A percentile compares a stretch with the other conserved stretches of the same genome.
Conservation (phyloP, 2,888 invertebrate genomes). For the Ptycholaimellus sp. region DNA sequence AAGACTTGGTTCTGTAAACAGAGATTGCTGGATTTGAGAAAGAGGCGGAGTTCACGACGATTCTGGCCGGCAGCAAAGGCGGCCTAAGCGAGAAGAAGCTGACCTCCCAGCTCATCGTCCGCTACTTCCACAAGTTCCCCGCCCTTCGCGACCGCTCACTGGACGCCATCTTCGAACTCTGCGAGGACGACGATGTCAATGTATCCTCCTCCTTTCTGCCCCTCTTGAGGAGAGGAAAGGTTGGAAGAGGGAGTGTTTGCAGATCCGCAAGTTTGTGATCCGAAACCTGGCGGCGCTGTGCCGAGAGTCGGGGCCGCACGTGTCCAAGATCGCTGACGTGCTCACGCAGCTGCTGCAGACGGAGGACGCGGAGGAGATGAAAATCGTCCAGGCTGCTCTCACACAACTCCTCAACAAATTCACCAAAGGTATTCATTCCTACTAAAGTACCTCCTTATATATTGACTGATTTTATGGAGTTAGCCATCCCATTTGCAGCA, state of each 20-base stretch:
- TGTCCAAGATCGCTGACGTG: constrained; percentile 65
- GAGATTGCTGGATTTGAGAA: no score
- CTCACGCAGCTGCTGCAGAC: constrained; percentile 66
- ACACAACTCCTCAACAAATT: constrained; percentile 40
- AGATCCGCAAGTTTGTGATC: constrained; percentile 81
- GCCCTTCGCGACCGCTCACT: constrained; percentile 57
- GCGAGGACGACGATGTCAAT: constrained; percentile 74
- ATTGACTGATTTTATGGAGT: no score
- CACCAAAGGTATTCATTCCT: constrained; percentile 25
- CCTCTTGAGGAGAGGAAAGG: not conserved
- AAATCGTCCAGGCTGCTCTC: constrained; percentile 56
- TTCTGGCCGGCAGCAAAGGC: constrained; percentile 64
- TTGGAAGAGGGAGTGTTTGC: constrained; percentile 7
- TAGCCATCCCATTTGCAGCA: no score
- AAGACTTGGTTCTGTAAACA: constrained; percentile 6
- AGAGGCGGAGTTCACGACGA: constrained; percentile 59
- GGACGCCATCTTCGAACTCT: constrained; percentile 70
- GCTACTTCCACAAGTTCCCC: constrained; percentile 77
- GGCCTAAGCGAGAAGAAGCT: constrained; percentile 65
- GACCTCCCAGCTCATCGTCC: constrained; percentile 76
- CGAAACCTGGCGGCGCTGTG: constrained; percentile 66
- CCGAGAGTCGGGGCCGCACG: constrained; percentile 51
- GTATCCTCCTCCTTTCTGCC: constrained; percentile 32
- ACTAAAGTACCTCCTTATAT: no score
- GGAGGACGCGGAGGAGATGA: constrained; percentile 57